A percentile compares a stretch with the other conserved stretches of the same genome.
phyloP scores from a whole-genome alignment of 2,888 invertebrate genomes.

The Habrosyne pyritoides region DNA sequence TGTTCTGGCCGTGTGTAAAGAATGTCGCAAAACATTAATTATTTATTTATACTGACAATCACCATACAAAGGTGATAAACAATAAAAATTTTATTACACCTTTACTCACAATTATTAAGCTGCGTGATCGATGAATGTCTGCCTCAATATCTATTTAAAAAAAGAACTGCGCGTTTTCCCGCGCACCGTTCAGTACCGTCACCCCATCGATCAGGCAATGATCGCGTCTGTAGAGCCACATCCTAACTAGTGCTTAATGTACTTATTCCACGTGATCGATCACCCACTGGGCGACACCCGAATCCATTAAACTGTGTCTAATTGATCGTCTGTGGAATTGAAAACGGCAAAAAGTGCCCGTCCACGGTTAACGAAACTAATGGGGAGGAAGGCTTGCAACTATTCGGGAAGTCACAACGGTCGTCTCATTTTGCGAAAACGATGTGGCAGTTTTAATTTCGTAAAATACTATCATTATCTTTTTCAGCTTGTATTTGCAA shows the following conservation, averaged over 20 bases:
- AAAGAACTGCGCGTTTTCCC: conserved; percentile 14
- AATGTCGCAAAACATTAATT: no score
- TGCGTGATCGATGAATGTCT: conserved; percentile 21
- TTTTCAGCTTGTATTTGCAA: no score
- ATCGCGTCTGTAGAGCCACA: conserved; percentile 45
- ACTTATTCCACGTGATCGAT: conserved; percentile 75
- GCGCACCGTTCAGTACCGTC: conserved; percentile 17
- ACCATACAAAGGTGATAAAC: neutral
- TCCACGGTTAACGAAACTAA: conserved; percentile 1
- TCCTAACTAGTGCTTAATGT: conserved; percentile 72
- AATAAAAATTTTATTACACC: neutral
- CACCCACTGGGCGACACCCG: conserved; percentile 66
- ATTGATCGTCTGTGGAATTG: conserved; percentile 75
- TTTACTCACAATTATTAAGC: conserved; percentile 5
- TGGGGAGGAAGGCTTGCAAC: neutral
- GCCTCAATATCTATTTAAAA: conserved; percentile 25
- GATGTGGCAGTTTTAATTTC: no score
- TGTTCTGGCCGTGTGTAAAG: no score
- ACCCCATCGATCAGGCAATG: conserved; percentile 62
- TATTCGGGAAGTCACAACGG: neutral
- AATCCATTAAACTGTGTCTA: conserved; percentile 79
- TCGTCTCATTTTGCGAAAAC: no score
- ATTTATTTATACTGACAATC: conserved; percentile 4
- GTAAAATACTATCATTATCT: no score
- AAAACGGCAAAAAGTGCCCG: conserved; percentile 70